Evolutionary conservation across 2,113 vertebrate genomes (phyloP).

Genomic region (Oncorhynchus nerka): DNA sequence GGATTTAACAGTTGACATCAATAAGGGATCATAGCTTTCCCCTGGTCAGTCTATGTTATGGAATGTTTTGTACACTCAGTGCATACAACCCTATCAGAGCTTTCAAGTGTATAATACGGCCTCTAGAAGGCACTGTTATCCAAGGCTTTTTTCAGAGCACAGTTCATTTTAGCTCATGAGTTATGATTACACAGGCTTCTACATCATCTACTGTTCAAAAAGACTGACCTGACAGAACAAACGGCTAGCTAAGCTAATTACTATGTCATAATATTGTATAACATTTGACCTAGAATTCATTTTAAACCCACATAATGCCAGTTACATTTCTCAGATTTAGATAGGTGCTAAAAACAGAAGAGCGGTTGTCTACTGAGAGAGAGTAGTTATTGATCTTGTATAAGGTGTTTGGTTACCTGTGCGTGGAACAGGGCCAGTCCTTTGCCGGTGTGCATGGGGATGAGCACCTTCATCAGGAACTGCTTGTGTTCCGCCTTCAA

Average conservation of each 20-base stretch:
- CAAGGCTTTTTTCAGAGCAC: not conserved
- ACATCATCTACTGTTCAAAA: not conserved
- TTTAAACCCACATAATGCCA: too few species aligned
- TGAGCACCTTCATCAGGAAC: conserved; percentile 98
- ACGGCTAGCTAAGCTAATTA: not conserved
- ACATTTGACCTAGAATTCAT: too few species aligned
- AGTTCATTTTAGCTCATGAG: not conserved
- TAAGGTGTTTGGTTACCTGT: conserved; percentile 76
- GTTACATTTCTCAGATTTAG: too few species aligned
- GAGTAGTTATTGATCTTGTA: too few species aligned
- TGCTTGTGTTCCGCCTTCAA: conserved; percentile 98
- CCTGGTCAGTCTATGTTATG: too few species aligned
- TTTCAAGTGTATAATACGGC: not conserved
- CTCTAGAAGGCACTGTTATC: conserved; percentile 49
- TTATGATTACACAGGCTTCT: not conserved
- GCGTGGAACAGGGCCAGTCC: conserved; percentile 94
- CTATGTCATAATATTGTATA: not conserved
- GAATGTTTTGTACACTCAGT: too few species aligned
- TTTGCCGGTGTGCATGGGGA: conserved; percentile 96
- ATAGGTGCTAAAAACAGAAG: too few species aligned
- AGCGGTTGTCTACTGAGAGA: too few species aligned
- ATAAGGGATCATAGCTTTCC: too few species aligned
- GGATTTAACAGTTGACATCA: too few species aligned
- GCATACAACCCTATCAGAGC: too few species aligned
- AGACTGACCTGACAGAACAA: not conserved